Percentiles rank a stretch among this genome's conserved stretches.
Conservation (phyloP, 2,797 vertebrate genomes). For the Lagorchestes hirsutus region DNA sequence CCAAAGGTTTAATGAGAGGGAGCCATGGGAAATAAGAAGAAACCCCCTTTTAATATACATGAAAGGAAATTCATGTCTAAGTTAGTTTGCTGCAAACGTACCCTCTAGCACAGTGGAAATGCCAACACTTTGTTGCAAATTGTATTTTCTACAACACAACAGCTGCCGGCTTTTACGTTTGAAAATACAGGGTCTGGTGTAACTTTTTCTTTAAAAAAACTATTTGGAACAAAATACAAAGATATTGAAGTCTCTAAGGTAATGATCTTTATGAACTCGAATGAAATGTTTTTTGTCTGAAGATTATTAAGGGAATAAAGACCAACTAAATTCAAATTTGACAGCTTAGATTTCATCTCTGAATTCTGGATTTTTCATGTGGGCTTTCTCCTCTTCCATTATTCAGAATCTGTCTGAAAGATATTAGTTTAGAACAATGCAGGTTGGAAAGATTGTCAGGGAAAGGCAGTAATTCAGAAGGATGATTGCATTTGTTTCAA, state of each 20-base stretch:
- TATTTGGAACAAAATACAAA: constrained; percentile 75
- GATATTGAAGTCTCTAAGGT: constrained; percentile 78
- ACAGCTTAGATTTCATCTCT: constrained; percentile 86
- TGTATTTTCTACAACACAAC: not conserved
- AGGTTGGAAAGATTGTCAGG: constrained; percentile 86
- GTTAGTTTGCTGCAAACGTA: constrained; percentile 8
- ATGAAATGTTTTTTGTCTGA: constrained; percentile 81
- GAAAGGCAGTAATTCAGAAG: constrained; percentile 86
- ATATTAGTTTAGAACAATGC: constrained; percentile 88
- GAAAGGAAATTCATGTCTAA: constrained; percentile 30
- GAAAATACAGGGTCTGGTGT: constrained; percentile 48
- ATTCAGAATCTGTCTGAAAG: constrained; percentile 88
- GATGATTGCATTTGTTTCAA: constrained; percentile 89
- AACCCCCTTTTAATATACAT: not conserved
- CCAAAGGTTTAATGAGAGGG: not conserved
- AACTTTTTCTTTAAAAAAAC: constrained; percentile 71
- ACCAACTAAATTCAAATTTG: constrained; percentile 84
- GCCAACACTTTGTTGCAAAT: constrained; percentile 45
- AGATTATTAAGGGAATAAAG: constrained; percentile 86
- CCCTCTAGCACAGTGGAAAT: constrained; percentile 40
- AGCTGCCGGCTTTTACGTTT: constrained; percentile 51
- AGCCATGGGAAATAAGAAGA: not conserved
- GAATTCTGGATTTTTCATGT: constrained; percentile 82
- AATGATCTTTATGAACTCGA: constrained; percentile 82
- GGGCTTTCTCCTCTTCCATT: constrained; percentile 88